Percentiles rank a stretch among this genome's conserved stretches.
phyloP scores from a whole-genome alignment of 2,888 invertebrate genomes.

The Orthonevra nobilis region DNA sequence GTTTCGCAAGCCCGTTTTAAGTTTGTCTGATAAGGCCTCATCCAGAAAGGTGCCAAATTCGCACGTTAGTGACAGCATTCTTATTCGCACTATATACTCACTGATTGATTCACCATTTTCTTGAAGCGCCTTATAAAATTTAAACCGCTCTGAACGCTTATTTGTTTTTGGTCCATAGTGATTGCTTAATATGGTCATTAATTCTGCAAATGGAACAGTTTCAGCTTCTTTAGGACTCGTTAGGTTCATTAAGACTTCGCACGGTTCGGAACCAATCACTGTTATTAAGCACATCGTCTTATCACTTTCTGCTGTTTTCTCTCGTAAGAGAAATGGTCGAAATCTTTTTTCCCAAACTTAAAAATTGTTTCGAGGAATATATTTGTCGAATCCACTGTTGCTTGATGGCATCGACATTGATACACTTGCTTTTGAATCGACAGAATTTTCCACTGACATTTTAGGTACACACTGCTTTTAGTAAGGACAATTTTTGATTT shows the following conservation, averaged over 20 bases:
- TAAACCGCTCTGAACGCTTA: slow-evolving; percentile 21
- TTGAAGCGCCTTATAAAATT: slow-evolving; percentile 28
- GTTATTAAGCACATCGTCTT: slow-evolving; percentile 14
- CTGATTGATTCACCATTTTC: slow-evolving; percentile 15
- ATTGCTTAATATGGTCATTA: slow-evolving; percentile 2
- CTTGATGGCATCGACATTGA: no score
- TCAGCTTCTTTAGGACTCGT: slow-evolving; percentile 17
- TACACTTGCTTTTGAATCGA: no score
- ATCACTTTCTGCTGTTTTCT: background rate
- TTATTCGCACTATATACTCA: slow-evolving; percentile 30
- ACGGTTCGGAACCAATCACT: slow-evolving; percentile 10
- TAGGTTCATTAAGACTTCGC: slow-evolving; percentile 21
- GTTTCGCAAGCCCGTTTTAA: slow-evolving; percentile 16
- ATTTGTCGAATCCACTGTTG: slow-evolving; percentile 2
- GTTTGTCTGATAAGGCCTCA: slow-evolving; percentile 30
- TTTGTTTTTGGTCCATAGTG: no score
- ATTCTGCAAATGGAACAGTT: slow-evolving; percentile 10
- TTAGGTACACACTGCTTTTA: no score
- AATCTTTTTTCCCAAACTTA: slow-evolving; percentile 17
- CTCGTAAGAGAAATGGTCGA: background rate
- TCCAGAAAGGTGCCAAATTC: slow-evolving; percentile 24
- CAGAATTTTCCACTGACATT: no score
- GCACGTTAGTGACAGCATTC: slow-evolving; percentile 37
- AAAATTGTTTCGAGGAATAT: slow-evolving; percentile 13
- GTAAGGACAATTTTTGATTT: no score